phyloP scores from a whole-genome alignment of 30 jellyfish, hydroid and myxozoan species.

The Mastigias papua region DNA sequence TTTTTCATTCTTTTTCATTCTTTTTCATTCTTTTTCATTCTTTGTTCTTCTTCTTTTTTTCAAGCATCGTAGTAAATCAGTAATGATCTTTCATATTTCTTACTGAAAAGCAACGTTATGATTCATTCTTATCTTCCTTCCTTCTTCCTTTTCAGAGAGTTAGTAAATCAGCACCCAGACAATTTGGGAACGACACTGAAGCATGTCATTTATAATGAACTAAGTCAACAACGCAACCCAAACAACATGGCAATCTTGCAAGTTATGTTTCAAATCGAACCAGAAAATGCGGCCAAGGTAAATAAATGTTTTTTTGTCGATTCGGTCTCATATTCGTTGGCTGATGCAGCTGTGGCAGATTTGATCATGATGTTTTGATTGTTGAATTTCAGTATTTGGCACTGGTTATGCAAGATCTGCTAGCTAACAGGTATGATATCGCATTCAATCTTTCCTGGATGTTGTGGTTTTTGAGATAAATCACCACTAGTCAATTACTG shows the following conservation, averaged over 20 bases:
- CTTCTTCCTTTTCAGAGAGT: slow-evolving; percentile 70
- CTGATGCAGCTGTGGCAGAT: too few relatives aligned
- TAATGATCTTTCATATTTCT: too few relatives aligned
- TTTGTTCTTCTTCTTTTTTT: not conserved
- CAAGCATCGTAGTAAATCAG: too few relatives aligned
- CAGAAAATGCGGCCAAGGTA: slow-evolving; percentile 94
- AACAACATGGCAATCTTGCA: slow-evolving; percentile 89
- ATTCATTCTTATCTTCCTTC: not conserved
- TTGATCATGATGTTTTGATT: too few relatives aligned
- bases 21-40: not conserved
- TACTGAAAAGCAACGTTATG: too few relatives aligned
- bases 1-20: not conserved
- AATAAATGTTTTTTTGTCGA: too few relatives aligned
- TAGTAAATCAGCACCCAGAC: slow-evolving; percentile 90
- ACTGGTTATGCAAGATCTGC: slow-evolving; percentile 82
- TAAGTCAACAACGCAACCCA: slow-evolving; percentile 93
- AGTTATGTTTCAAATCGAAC: slow-evolving; percentile 90
- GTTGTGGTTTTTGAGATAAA: too few relatives aligned
- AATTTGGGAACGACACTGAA: slow-evolving; percentile 87
- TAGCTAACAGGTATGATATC: slow-evolving; percentile 74
- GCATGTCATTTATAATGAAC: slow-evolving; percentile 88
- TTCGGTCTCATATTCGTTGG: not conserved
- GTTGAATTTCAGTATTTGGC: slow-evolving; percentile 84
- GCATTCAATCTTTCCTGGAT: too few relatives aligned
- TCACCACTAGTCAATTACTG: too few relatives aligned